Base-by-base conservation (phyloP, 2,113 vertebrate genomes). In the Recurvirostra avosetta region DNA sequence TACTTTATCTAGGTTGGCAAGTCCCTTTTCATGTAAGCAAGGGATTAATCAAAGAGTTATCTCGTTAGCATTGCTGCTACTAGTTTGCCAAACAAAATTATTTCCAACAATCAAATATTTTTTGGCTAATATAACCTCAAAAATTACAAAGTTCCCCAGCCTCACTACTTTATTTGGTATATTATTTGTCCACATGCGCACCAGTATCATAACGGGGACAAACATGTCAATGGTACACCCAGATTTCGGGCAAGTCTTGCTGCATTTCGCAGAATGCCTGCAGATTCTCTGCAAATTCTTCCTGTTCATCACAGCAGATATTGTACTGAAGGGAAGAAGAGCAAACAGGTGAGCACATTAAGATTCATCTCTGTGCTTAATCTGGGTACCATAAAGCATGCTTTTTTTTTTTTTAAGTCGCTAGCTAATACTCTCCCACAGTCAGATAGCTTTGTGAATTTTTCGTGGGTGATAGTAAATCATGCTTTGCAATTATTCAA, bases 251-350 rank as follows among this genome's bases (percentile, higher is more conserved):
- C 80, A 70, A 61, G 34, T 47, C 73, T 87, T 71, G 21, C 52
- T 75, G 26, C 19, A 7, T 30, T 66, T 49, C 62, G 34, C 36
- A 77, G 32, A 56, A 62, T 18, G 36, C 32, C 50, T 55, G n/a
- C 17, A 59, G 52, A 70, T 59, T 26, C 66, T 63, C n/a, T 71
- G 22, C 43, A 49, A 40, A 62, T 67, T 62, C 47, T 53, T 52
- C 36, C 49, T 0, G 0, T 63, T 66, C 27, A 5, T 52, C 75
- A 19, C 1, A 5, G 62, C 21, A 79, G 23, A n/a, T n/a, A 34
- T 1, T 67, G 36, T 19, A 29, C 32, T 43, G 55, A 78, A 78
- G 15, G 29, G 56, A 81, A 36, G 14, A 84, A 53, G 3, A 40
- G 9, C 38, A 63, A 61, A 43, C 19, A 2, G 18, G 5, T 0